Percentiles rank a stretch among this genome's conserved stretches.
phyloP scores from a whole-genome alignment of 2,113 vertebrate genomes.

The Junco hyemalis region DNA sequence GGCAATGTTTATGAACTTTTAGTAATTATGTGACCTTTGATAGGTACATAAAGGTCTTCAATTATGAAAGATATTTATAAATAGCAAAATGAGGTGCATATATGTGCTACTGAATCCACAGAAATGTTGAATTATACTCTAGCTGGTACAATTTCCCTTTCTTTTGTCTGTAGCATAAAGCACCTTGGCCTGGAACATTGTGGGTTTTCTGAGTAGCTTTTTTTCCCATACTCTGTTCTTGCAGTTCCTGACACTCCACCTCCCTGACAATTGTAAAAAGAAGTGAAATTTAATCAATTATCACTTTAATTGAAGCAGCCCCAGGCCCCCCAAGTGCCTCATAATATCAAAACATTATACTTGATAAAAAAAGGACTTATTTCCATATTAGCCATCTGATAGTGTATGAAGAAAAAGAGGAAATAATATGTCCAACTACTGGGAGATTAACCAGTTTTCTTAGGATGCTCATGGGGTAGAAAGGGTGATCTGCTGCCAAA shows the following conservation, averaged over 20 bases:
- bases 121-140: background rate
- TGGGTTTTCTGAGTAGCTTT: background rate
- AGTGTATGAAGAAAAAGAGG: background rate
- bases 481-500: background rate
- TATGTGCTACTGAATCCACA: background rate
- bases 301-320: background rate
- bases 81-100: background rate
- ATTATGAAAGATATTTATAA: background rate
- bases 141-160: background rate
- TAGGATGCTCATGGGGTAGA: background rate
- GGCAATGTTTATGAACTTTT: background rate
- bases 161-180: background rate
- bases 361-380: background rate
- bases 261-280: background rate
- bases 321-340: background rate
- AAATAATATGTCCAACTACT: background rate
- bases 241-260: background rate
- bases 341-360: background rate
- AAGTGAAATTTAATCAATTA: slow-evolving; percentile 23
- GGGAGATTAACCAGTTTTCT: background rate
- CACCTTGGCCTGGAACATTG: background rate
- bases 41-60: background rate
- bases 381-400: background rate
- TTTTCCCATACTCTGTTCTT: background rate
- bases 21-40: background rate